These are phyloP conservation scores for Pteruthius melanotis DNA, from an alignment of 2,113 vertebrate species.

Conservation along the genomic window DNA sequence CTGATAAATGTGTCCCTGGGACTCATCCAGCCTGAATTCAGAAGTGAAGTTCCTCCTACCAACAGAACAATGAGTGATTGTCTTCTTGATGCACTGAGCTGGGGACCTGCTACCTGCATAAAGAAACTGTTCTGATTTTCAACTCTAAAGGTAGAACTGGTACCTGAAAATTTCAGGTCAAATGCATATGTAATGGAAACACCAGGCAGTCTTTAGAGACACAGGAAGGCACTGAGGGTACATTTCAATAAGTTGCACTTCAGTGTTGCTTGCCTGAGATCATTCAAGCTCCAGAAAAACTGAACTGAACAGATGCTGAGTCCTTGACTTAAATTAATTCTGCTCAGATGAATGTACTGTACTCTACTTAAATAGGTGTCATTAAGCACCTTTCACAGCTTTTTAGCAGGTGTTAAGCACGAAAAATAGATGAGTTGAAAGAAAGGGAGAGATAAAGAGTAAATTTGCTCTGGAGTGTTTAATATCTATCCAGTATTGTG, in stretches of 20 bases:
- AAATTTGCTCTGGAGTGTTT: neutral
- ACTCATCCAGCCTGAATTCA: neutral
- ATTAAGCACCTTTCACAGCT: constrained; percentile 56
- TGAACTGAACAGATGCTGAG: constrained; percentile 40
- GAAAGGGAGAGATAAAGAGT: constrained; percentile 12
- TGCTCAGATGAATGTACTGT: constrained; percentile 45
- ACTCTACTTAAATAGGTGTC: constrained; percentile 34
- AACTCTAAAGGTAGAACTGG: neutral
- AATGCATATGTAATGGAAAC: neutral
- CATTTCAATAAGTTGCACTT: neutral
- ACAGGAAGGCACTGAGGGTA: neutral
- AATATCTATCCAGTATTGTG: neutral
- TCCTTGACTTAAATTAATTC: constrained; percentile 52
- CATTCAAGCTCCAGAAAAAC: neutral
- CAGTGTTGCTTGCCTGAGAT: neutral
- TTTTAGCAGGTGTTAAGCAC: constrained; percentile 30
- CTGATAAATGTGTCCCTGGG: neutral
- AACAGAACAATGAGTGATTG: neutral
- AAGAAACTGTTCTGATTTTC: neutral
- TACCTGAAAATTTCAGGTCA: neutral
- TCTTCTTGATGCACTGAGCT: neutral
- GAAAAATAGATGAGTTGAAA: constrained; percentile 30
- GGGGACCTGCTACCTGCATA: neutral
- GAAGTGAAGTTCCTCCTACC: neutral
- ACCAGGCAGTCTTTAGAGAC: neutral